Percentiles rank a stretch among this genome's conserved stretches.
These are phyloP conservation scores for Cataglyphis rosenhaueri DNA, from an alignment of 2,888 invertebrate genomes.

Conservation along the genomic window DNA sequence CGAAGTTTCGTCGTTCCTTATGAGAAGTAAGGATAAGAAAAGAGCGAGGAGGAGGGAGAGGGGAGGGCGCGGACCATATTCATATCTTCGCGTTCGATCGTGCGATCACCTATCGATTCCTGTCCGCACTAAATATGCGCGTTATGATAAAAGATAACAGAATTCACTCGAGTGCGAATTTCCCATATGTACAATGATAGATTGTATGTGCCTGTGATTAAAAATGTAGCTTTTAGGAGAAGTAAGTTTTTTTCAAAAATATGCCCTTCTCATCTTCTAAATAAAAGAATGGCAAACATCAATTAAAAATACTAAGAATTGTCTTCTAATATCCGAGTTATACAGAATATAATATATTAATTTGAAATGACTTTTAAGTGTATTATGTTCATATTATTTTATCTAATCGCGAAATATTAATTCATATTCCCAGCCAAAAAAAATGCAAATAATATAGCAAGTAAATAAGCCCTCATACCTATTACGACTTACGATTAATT, in stretches of 20 bases:
- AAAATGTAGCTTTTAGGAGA: not conserved
- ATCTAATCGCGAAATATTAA: not conserved
- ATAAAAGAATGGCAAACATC: not conserved
- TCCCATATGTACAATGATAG: not conserved
- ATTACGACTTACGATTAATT: not conserved
- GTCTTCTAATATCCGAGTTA: not conserved
- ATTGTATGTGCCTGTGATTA: not conserved
- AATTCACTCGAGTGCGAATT: not conserved
- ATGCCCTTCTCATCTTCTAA: not conserved
- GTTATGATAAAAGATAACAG: not conserved
- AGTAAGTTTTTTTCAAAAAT: not conserved
- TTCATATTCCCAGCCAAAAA: not conserved
- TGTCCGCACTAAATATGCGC: conserved; percentile 22
- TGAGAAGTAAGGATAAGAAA: conserved; percentile 55
- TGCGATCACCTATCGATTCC: conserved; percentile 46
- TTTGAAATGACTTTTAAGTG: not conserved
- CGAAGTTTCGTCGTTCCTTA: conserved; percentile 78
- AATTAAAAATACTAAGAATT: not conserved
- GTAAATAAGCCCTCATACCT: not conserved
- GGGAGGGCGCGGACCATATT: conserved; percentile 10
- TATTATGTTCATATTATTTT: not conserved
- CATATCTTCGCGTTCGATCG: conserved; percentile 39
- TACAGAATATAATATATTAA: no score
- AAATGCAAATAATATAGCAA: not conserved
- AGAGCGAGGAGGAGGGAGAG: not conserved